Percentiles rank a stretch among this genome's conserved stretches.
phyloP scores from a whole-genome alignment of 1,140 invertebrate genomes.

The Camponotus pennsylvanicus region DNA sequence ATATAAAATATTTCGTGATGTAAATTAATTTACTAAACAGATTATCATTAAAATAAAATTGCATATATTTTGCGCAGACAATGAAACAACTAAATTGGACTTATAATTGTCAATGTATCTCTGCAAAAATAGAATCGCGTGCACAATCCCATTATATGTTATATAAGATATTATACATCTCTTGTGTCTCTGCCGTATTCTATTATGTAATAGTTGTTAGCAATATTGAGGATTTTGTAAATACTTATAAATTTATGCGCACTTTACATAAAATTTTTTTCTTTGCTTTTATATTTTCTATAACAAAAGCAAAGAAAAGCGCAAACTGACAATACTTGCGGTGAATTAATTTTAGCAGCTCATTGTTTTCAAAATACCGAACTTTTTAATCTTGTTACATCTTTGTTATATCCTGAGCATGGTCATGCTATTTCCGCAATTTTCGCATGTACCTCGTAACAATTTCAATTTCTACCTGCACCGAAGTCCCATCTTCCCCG shows the following conservation, averaged over 20 bases:
- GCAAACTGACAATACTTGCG: too few relatives aligned
- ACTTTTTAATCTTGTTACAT: constrained; percentile 44
- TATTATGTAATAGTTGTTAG: not conserved
- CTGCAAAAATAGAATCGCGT: not conserved
- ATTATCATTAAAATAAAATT: not conserved
- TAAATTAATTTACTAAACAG: not conserved
- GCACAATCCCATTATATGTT: not conserved
- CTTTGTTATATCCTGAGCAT: constrained; percentile 51
- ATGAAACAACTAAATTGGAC: not conserved
- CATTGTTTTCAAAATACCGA: constrained; percentile 37
- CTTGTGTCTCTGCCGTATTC: not conserved
- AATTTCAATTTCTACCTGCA: constrained; percentile 72
- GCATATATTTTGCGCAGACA: not conserved
- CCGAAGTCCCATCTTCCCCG: constrained; percentile 62
- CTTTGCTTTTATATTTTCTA: not conserved
- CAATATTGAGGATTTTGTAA: not conserved
- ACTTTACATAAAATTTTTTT: not conserved
- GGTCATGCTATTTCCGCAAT: constrained; percentile 65
- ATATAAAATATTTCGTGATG: not conserved
- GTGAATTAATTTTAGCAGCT: constrained; percentile 44
- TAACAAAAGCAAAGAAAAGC: not conserved
- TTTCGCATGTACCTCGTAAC: constrained; percentile 71
- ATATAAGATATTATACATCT: not conserved
- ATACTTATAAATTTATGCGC: not conserved
- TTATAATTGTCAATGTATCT: not conserved